Base-by-base conservation (phyloP, 2,888 invertebrate genomes). In the Brachylomia viminalis region DNA sequence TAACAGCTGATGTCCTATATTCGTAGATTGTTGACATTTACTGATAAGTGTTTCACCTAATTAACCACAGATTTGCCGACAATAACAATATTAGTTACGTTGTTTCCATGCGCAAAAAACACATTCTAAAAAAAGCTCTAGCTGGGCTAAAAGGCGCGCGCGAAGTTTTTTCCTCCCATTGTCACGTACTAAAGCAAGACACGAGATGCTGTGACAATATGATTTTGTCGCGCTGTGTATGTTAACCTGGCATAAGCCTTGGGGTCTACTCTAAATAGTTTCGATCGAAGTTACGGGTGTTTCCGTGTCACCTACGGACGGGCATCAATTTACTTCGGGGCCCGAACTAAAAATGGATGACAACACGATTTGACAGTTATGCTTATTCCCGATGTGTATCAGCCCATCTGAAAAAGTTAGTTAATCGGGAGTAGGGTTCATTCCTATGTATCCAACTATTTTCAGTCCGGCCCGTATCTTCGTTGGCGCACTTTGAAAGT, bases 1-100 rank as follows among this genome's bases (percentile, higher is more conserved):
- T 42, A 45, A 65, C 78, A 80, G 72, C 61, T 79, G 80, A 82
- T 82, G 75, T 79, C 62, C 83, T 78, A 84, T 76, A 86, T 83
- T 79, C 70, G 59, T 79, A 86, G 66, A 68, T 70, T 75, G 66
- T 81, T 79, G 80, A 83, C 76, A 83, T 73, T 72, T 65, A 33
- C 70, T 79, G 77, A 80, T 85, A 75, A 71, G 33, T 52, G 23
- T 23, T 54, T 75, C 52, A 72, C 67, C 33, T 70, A 62, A 78
- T 62, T 73, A 73, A 23, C 66, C 45, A 33, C 52, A 73, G 77
- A 82, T 81, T 69, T 70, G 27, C 7, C 77, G 80, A 82, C 77
- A 65, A 27, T 45, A 49, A 58, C 27, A 38, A 27, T 74, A 67
- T 56, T 33, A 47, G 58, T 54, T 66, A 42, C 7, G 0, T 65